phyloP scores from a whole-genome alignment of 2,113 vertebrate genomes.

The Tapirus terrestris region DNA sequence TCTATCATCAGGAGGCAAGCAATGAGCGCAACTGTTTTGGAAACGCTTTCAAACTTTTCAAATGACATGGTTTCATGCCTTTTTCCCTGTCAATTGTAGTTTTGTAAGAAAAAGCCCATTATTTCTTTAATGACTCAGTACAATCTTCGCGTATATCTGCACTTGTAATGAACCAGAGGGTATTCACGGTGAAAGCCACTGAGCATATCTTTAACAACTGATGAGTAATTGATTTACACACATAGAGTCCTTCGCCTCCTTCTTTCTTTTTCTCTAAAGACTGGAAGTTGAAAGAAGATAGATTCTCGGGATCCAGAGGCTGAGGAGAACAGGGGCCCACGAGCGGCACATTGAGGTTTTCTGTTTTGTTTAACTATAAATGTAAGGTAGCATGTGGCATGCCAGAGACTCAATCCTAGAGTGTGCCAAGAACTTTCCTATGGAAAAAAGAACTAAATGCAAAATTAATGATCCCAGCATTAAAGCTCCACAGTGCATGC shows the following conservation, averaged over 20 bases:
- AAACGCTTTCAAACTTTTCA: slow-evolving; percentile 59
- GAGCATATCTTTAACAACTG: background rate
- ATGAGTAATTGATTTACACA: slow-evolving; percentile 13
- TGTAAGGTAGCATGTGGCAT: slow-evolving; percentile 67
- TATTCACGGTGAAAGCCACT: background rate
- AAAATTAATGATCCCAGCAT: slow-evolving; percentile 43
- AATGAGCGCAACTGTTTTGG: background rate
- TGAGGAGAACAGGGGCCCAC: background rate
- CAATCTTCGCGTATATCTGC: slow-evolving; percentile 3
- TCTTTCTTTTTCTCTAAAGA: slow-evolving; percentile 13
- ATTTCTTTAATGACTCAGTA: slow-evolving; percentile 29
- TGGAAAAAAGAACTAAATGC: slow-evolving; percentile 33
- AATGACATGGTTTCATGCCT: background rate
- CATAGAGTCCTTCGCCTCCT: background rate
- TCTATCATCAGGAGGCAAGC: background rate
- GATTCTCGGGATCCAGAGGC: background rate
- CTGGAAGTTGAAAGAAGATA: background rate
- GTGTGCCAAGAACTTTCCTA: slow-evolving; percentile 45
- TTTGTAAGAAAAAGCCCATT: slow-evolving; percentile 37
- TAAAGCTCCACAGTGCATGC: background rate
- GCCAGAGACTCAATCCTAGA: background rate
- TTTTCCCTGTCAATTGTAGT: slow-evolving; percentile 12
- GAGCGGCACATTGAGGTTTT: background rate
- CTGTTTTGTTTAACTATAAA: slow-evolving; percentile 70
- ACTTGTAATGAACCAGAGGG: background rate